Evolutionary conservation across 2,888 invertebrate genomes (phyloP).

Genomic region (Athetis lepigone): DNA sequence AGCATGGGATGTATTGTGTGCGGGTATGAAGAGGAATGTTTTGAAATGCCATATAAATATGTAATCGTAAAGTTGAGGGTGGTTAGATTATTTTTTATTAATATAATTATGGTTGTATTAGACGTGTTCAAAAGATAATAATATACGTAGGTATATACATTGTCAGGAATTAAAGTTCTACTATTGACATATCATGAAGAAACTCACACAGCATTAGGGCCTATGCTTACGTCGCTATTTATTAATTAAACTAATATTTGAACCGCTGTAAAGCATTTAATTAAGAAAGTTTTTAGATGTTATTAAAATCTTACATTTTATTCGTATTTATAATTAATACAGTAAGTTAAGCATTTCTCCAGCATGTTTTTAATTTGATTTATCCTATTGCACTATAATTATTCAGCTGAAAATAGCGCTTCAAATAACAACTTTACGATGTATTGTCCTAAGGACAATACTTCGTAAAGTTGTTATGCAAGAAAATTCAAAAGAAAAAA

Average conservation of each 20-base stretch:
- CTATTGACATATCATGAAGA: slow-evolving; percentile 42
- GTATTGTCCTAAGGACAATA: background rate
- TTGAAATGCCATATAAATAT: slow-evolving; percentile 60
- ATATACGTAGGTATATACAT: slow-evolving; percentile 46
- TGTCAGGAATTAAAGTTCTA: slow-evolving; percentile 35
- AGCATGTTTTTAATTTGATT: slow-evolving; percentile 11
- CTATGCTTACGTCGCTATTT: slow-evolving; percentile 27
- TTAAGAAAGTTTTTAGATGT: background rate
- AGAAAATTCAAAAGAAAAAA: no score
- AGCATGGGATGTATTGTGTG: slow-evolving; percentile 19
- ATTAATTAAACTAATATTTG: slow-evolving; percentile 20
- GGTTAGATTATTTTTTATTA: slow-evolving; percentile 53
- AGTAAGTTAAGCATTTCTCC: slow-evolving; percentile 6
- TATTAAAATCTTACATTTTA: slow-evolving; percentile 22
- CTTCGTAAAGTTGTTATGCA: no score
- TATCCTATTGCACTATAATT: slow-evolving; percentile 6
- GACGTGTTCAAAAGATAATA: slow-evolving; percentile 61
- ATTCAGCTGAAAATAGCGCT: slow-evolving; percentile 5
- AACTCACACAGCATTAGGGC: slow-evolving; percentile 26
- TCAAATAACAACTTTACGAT: slow-evolving; percentile 8
- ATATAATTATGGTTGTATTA: slow-evolving; percentile 63
- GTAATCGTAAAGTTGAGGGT: slow-evolving; percentile 47
- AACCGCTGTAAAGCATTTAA: slow-evolving; percentile 28
- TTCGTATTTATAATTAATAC: slow-evolving; percentile 8
- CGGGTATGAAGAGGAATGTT: slow-evolving; percentile 25